Base-by-base conservation (phyloP, 53 echinoderm and acorn worm genomes). In the Luidia sarsii region DNA sequence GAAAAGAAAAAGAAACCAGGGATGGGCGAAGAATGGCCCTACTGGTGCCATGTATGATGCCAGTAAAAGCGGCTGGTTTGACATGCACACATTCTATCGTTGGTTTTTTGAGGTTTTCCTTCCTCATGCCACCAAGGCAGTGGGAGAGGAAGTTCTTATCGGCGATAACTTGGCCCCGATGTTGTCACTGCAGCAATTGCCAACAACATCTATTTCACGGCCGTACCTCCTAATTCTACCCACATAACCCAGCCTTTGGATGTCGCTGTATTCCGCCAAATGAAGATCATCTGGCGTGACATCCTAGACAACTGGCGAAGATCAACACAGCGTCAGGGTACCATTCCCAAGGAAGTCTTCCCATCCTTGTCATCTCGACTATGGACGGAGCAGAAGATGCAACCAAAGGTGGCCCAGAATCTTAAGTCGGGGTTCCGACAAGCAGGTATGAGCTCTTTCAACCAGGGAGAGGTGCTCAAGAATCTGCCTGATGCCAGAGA, bases 21-120 rank as follows among this genome's bases (percentile, higher is more conserved):
- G n/a, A n/a, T n/a, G n/a, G n/a, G n/a, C n/a, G n/a, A 35, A 30
- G 37, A 54, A 54, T 33, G 85, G 84, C 6, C 32, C 84, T n/a
- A 14, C 24, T 20, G 85, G 85, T 33, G 38, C 65, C 13, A 73
- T 45, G 39, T 85, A 85, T 75, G 85, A 49, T 51, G 64, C 75
- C 33, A 85, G 72, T 21, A 85, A 69, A 64, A 85, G 75, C 61
- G 85, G 85, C 7, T 85, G 85, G 85, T 85, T 85, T 75, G 66
- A 85, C 55, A 64, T 49, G 39, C 38, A 21, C 9, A 75, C 75
- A 1, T 85, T 85, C 43, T 23, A 85, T 27, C 37, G 64, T 16
- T 85, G 85, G 85, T 75, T 85, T 30, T 75, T 85, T 34, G 75
- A 85, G 18, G 50, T 85, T 7, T 85, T 85, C 50, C 15, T 85